These are phyloP conservation scores for Gymnosoma rotundatum DNA, from an alignment of 2,888 invertebrate genomes.

Conservation along the genomic window DNA sequence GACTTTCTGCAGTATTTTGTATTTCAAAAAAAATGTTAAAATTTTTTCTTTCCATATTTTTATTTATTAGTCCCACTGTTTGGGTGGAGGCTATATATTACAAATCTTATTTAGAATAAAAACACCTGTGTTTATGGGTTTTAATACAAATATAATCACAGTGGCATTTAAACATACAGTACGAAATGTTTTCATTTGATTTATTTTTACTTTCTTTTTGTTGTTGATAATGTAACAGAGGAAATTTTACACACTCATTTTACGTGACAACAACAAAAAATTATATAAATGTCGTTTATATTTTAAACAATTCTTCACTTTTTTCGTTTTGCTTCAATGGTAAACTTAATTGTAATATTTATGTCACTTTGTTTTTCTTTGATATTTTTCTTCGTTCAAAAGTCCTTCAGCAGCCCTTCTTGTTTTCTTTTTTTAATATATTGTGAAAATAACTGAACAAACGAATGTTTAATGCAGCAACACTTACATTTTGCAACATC, in stretches of 20 bases:
- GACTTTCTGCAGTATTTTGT: too few species aligned
- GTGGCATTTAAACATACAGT: constrained; percentile 57
- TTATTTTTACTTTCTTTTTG: neutral
- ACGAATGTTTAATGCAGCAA: constrained; percentile 21
- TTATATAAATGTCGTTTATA: too few species aligned
- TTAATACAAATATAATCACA: constrained; percentile 46
- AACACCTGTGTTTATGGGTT: constrained; percentile 48
- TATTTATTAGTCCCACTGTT: too few species aligned
- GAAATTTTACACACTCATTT: too few species aligned
- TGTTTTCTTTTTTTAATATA: constrained; percentile 19
- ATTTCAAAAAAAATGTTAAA: too few species aligned
- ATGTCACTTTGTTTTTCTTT: constrained; percentile 27
- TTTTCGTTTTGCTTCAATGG: neutral
- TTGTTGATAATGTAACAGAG: too few species aligned
- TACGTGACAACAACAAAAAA: too few species aligned
- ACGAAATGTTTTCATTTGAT: constrained; percentile 35
- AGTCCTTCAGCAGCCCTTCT: neutral
- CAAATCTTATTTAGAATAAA: constrained; percentile 56
- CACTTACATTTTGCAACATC: neutral
- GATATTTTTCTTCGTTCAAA: constrained; percentile 2
- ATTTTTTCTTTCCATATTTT: too few species aligned
- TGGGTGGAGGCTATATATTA: constrained; percentile 27
- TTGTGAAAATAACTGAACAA: constrained; percentile 40
- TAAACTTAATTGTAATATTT: constrained; percentile 40
- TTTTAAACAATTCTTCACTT: neutral